Percentiles rank a stretch among this genome's conserved stretches.
Evolutionary conservation across 1,140 invertebrate genomes (phyloP).

Genomic region (Mizuhopecten yessoensis): DNA sequence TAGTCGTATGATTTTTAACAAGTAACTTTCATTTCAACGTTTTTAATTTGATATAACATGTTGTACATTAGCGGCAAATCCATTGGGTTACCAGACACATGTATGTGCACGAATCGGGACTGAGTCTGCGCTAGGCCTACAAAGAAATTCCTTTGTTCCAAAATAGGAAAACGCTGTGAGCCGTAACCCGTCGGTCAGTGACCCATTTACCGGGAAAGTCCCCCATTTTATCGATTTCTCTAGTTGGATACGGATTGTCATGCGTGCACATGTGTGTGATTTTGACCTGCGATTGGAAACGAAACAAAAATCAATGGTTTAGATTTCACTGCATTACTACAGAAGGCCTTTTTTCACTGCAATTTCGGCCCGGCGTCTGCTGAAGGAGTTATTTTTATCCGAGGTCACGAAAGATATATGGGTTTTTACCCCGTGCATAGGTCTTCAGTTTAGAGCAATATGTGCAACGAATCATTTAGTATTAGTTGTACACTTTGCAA

Average conservation of each 20-base stretch:
- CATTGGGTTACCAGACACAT: conserved; percentile 52
- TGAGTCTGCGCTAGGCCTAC: conserved; percentile 62
- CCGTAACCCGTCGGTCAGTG: conserved; percentile 58
- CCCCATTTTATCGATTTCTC: conserved; percentile 32
- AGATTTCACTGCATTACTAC: conserved; percentile 11
- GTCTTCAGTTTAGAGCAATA: background rate
- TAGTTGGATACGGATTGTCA: background rate
- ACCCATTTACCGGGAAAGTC: conserved; percentile 48
- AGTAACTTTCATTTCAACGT: background rate
- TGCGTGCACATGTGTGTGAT: background rate
- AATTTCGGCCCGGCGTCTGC: conserved; percentile 21
- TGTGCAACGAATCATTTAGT: background rate
- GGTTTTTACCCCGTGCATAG: conserved; percentile 37
- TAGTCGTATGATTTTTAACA: background rate
- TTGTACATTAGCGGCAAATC: conserved; percentile 38
- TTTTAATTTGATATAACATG: conserved; percentile 6
- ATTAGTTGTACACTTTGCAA: background rate
- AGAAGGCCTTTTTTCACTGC: background rate
- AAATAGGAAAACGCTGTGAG: conserved; percentile 66
- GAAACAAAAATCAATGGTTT: conserved; percentile 39
- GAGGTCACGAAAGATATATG: conserved; percentile 27
- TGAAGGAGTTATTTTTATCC: conserved; percentile 29
- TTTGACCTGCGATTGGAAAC: conserved; percentile 9
- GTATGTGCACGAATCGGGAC: conserved; percentile 63
- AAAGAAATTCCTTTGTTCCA: conserved; percentile 69